phyloP scores from a whole-genome alignment of 2,797 vertebrate genomes.

The Macrochelys suwanniensis region DNA sequence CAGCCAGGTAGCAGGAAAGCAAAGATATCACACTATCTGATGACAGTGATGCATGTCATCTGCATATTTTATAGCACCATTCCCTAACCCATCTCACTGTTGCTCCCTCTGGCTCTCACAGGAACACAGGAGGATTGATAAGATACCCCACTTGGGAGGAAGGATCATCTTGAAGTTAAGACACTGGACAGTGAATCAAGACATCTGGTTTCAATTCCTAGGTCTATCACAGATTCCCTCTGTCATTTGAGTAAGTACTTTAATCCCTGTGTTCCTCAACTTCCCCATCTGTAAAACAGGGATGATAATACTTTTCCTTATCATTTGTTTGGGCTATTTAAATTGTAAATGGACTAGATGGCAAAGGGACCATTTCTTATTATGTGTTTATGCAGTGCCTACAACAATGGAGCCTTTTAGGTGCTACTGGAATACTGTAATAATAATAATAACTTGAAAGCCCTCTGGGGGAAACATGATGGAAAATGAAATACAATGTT shows the following conservation, averaged over 20 bases:
- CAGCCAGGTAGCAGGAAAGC: background rate
- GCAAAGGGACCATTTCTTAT: background rate
- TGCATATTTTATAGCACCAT: background rate
- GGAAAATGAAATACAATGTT: background rate
- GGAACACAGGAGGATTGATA: background rate
- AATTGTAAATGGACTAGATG: background rate
- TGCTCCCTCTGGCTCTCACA: background rate
- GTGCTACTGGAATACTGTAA: background rate
- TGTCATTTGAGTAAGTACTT: background rate
- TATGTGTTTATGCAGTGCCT: background rate
- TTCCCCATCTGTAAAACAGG: background rate
- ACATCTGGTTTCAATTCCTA: background rate
- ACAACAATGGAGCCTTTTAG: background rate
- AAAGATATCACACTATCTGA: background rate
- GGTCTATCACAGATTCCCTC: background rate
- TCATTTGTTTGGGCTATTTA: background rate
- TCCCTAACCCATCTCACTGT: background rate
- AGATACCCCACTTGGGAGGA: background rate
- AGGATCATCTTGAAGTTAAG: background rate
- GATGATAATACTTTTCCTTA: background rate
- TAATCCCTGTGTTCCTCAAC: background rate
- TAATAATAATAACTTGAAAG: background rate
- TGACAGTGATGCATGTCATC: background rate
- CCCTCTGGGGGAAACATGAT: background rate
- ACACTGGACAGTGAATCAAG: background rate